A percentile compares a stretch with the other conserved stretches of the same genome.
phyloP scores from a whole-genome alignment of 2,888 invertebrate genomes.

The Caenorhabditis imperialis region DNA sequence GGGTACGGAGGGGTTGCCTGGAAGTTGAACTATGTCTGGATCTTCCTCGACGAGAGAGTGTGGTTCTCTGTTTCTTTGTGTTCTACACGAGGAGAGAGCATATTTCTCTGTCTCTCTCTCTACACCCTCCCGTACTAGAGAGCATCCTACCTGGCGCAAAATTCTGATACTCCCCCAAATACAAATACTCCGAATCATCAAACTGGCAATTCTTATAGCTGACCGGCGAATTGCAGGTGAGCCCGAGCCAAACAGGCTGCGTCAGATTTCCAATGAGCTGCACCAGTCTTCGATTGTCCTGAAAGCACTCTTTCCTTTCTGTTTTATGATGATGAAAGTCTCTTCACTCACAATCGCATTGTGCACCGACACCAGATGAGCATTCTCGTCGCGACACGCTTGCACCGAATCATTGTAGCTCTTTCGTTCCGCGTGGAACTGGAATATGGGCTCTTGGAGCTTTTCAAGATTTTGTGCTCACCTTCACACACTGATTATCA shows the following conservation, averaged over 20 bases:
- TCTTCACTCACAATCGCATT: conserved; percentile 4
- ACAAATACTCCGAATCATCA: background rate
- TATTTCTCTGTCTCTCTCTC: too few relatives aligned
- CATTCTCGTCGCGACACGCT: background rate
- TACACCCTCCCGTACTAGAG: too few relatives aligned
- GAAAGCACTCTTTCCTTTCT: too few relatives aligned
- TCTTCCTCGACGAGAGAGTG: too few relatives aligned
- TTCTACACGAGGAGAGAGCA: too few relatives aligned
- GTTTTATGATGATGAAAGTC: background rate
- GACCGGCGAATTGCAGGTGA: too few relatives aligned
- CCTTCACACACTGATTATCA: conserved; percentile 3
- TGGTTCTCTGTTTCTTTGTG: too few relatives aligned
- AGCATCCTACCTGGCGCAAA: too few relatives aligned
- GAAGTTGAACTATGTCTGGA: too few relatives aligned
- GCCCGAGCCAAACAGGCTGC: background rate
- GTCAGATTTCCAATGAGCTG: background rate
- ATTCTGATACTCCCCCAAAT: background rate
- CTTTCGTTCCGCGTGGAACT: background rate
- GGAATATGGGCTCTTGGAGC: background rate
- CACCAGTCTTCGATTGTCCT: conserved; percentile 1
- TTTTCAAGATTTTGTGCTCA: background rate
- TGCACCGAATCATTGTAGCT: background rate
- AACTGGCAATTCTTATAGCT: too few relatives aligned
- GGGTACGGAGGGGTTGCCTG: background rate
- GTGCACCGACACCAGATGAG: conserved; percentile 14